Base-by-base conservation (phyloP, 2,888 invertebrate genomes). In the Pinctada fucata region DNA sequence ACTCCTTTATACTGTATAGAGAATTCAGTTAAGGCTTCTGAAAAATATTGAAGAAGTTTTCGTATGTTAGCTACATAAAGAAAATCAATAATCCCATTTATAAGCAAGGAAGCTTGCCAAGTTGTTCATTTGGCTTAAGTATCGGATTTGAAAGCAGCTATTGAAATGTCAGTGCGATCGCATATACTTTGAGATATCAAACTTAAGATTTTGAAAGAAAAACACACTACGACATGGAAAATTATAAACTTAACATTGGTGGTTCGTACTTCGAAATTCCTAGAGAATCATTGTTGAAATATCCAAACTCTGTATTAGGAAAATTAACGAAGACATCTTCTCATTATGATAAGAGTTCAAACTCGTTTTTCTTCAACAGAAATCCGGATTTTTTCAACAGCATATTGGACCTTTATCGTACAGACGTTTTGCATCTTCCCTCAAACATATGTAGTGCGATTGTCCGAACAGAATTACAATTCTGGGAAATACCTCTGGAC, bases 331-430 rank as follows among this genome's bases (percentile, higher is more conserved):
- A 51, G 31, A 49, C 45, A n/a, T 75, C 74, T 2, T 31, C 31
- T 31, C 45, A 51, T 4, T 82, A 68, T 69, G 75, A 82, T 10
- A 8, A 3, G 4, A 64, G 65, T 8, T 65, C 51, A 5, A 31
- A 72, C 2, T 75, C 66, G n/a, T 81, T 79, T 66, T 79, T 72
- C 63, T 84, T 83, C 73, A 81, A 83, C 72, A 74, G 81, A 58
- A 82, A 83, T 49, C 79, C 84, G 0, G 51, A 66, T 2, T n/a
- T 77, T 3, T 83, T 84, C 63, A 75, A 77, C 45, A 70, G 78
- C 10, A 78, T 84, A 10, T 76, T 84, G 49, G 79, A 83, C 64
- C 71, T 76, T 49, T 71, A 80, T n/a, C 51, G 75, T 3, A 63
- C 69, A 13, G 78, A 80, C 5, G 70, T 71, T 10, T 48, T 84